phyloP scores from a whole-genome alignment of 1,140 invertebrate genomes.

The Bursaphelenchus mucronatus region DNA sequence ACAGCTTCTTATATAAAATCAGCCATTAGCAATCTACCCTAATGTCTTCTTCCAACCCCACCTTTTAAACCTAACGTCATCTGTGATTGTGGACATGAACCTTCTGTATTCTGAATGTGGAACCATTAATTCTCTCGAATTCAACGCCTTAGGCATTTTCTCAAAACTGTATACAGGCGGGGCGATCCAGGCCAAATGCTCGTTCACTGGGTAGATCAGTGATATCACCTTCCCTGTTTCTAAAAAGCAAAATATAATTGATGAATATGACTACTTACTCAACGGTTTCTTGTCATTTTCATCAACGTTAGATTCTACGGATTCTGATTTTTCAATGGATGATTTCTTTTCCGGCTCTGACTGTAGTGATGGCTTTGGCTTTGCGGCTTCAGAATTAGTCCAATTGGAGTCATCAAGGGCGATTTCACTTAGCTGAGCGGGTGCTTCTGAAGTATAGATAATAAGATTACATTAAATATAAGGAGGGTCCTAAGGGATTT shows the following conservation, averaged over 20 bases:
- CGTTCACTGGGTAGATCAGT: slow-evolving; percentile 23
- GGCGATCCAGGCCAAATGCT: slow-evolving; percentile 26
- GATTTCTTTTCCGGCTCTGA: too few relatives aligned
- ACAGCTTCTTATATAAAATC: too few relatives aligned
- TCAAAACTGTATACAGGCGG: slow-evolving; percentile 24
- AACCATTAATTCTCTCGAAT: slow-evolving; percentile 5
- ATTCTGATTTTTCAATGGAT: too few relatives aligned
- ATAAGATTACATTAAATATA: too few relatives aligned
- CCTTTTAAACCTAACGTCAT: slow-evolving; percentile 21
- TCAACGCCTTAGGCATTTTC: slow-evolving; percentile 34
- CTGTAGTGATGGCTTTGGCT: too few relatives aligned
- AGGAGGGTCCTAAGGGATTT: too few relatives aligned
- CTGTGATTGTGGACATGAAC: slow-evolving; percentile 16
- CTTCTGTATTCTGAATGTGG: slow-evolving; percentile 2
- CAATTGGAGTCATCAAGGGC: too few relatives aligned
- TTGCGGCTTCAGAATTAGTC: too few relatives aligned
- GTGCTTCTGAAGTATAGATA: too few relatives aligned
- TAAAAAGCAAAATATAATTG: slow-evolving; percentile 26
- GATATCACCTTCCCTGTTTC: slow-evolving; percentile 33
- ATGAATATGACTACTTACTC: neutral
- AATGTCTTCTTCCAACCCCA: neutral
- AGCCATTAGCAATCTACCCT: too few relatives aligned
- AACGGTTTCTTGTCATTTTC: slow-evolving; percentile 12
- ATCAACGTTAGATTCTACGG: too few relatives aligned
- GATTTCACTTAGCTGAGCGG: too few relatives aligned